Percentiles rank a stretch among this genome's conserved stretches.
Conservation (phyloP, 2,113 vertebrate genomes). For the Ophiodon elongatus region DNA sequence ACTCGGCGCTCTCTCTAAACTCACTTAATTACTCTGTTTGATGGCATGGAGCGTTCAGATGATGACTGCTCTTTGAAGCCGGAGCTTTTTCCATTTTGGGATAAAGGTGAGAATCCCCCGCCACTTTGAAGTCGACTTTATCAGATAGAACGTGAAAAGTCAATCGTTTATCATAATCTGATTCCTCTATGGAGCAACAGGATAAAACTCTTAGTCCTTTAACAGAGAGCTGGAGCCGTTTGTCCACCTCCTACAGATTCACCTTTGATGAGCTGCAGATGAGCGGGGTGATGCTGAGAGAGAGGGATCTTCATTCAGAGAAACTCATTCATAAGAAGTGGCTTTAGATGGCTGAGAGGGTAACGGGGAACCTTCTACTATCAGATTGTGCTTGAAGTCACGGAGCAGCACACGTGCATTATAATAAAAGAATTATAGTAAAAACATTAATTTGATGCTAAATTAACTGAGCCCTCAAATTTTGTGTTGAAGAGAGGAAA, state of each 20-base stretch:
- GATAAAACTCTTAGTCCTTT: conserved; percentile 30
- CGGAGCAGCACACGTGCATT: not conserved
- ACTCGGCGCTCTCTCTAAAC: conserved; percentile 73
- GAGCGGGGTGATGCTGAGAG: conserved; percentile 3
- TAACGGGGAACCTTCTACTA: not conserved
- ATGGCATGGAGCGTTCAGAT: conserved; percentile 82
- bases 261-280: conserved; percentile 24
- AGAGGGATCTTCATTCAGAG: not conserved
- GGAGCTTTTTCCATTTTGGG: conserved; percentile 86
- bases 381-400: not conserved
- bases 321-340: conserved; percentile 5
- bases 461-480: not conserved
- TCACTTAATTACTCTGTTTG: conserved; percentile 84
- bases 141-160: conserved; percentile 63
- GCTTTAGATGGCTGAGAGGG: conserved; percentile 7
- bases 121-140: conserved; percentile 67
- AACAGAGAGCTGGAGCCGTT: conserved; percentile 21
- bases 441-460: not conserved
- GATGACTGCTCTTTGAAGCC: conserved; percentile 86
- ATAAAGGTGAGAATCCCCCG: conserved; percentile 84
- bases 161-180: conserved; percentile 66
- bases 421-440: too few species aligned
- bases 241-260: conserved; percentile 26
- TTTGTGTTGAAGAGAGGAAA: not conserved
- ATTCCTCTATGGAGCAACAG: conserved; percentile 54